Conservation (phyloP, 1,140 invertebrate species). For the Halyomorpha halys region DNA sequence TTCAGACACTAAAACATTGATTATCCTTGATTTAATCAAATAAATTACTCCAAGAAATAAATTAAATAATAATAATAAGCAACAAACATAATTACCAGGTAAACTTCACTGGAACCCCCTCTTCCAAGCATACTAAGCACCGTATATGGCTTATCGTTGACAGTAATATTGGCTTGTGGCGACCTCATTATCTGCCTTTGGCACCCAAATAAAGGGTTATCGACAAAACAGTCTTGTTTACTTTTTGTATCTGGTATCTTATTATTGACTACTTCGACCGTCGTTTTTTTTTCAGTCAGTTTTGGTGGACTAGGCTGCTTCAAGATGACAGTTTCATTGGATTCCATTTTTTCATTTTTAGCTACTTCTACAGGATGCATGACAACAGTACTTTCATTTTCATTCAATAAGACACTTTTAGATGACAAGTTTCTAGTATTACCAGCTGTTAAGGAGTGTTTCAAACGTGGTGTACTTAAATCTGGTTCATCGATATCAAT, state of each 20-base stretch:
- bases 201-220: not conserved
- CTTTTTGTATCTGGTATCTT: not conserved
- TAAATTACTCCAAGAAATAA: no score
- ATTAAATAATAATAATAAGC: no score
- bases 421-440: no score
- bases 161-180: constrained; percentile 12
- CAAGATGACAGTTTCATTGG: not conserved
- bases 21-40: no score
- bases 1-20: no score
- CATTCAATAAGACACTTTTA: no score
- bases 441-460: no score
- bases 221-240: no score
- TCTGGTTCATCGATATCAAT: no score
- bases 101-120: constrained; percentile 33
- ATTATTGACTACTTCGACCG: not conserved
- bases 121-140: constrained; percentile 31
- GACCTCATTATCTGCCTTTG: not conserved
- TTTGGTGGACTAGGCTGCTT: not conserved
- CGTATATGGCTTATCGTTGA: constrained; percentile 30
- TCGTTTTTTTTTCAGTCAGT: not conserved
- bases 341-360: not conserved
- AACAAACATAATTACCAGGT: constrained; percentile 24
- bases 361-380: no score
- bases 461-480: no score
- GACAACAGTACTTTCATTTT: no score